Percentiles rank a stretch among this genome's conserved stretches.
Evolutionary conservation across 2,113 vertebrate species (phyloP).

Genomic region (Bujurquina vittata): DNA sequence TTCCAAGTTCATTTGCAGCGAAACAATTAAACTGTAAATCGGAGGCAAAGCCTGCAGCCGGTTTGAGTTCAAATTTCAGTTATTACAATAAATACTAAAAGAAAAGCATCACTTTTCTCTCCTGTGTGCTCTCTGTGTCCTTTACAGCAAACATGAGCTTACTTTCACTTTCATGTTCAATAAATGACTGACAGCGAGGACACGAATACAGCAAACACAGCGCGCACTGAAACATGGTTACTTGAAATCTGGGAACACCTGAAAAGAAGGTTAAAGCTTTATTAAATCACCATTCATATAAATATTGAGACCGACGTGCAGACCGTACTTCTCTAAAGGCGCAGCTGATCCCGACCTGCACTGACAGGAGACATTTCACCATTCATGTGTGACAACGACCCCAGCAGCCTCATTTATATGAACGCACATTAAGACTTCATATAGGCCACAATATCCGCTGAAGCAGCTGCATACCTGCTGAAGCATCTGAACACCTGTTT

Average conservation of each 20-base stretch:
- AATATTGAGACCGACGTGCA: too few relatives aligned
- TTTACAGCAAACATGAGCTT: background rate
- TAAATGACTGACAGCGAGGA: background rate
- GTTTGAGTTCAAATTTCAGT: background rate
- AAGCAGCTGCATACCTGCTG: background rate
- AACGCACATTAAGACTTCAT: rapidly evolving
- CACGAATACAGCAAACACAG: background rate
- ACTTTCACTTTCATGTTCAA: background rate
- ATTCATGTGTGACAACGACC: background rate
- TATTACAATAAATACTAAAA: background rate
- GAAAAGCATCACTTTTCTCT: too few relatives aligned
- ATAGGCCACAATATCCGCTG: background rate
- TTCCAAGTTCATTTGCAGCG: rapidly evolving
- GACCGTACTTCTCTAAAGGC: too few relatives aligned
- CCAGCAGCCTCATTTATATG: rapidly evolving
- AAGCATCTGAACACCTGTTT: background rate
- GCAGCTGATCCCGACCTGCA: too few relatives aligned
- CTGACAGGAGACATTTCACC: too few relatives aligned
- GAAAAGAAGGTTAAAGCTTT: background rate
- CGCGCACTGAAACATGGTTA: background rate
- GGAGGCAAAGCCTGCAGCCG: rapidly evolving
- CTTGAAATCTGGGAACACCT: background rate
- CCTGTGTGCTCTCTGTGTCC: background rate
- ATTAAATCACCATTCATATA: too few relatives aligned
- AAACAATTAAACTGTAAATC: rapidly evolving